Base-by-base conservation (phyloP, 1,140 invertebrate species). In the Papilio xuthus region DNA sequence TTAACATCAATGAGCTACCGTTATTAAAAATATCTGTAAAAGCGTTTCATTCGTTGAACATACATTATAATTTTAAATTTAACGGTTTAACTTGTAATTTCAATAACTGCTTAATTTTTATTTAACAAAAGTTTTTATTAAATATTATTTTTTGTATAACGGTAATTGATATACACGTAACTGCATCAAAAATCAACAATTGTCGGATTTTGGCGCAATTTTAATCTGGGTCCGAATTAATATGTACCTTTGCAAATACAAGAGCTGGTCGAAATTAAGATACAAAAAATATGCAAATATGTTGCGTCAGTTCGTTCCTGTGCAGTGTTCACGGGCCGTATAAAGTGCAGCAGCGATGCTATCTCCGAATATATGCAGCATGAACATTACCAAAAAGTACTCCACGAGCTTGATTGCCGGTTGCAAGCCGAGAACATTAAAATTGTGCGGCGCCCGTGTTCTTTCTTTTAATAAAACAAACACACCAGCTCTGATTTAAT, bases 401-500 rank as follows among this genome's bases (percentile, higher is more conserved):
- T 70, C 69, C 69, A 70, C 18, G 37, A 70, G 69, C 37, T 41
- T 70, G 69, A 42, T 41, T 41, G 69, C 71, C 71, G 71, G 71
- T 73, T 47, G 71, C 42, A 67, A 67, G 60, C 60, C 26, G 60
- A 23, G 41, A 73, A 75, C 73, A 75, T 56, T 53, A 75, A 75
- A 75, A 75, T 56, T 32, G 73, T 37, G 73, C 73, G 23, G 47
- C 23, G 73, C 32, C 26, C 73, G 32, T 53, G 73, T 53, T 53
- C 73, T 37, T 28, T 32, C 47, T 47, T 56, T 32, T 67, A 79
- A 85, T 63, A 80, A 82, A 74, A 81, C 79, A 77, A 74, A 63
- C 42, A 76, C 76, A 47, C 70, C 74, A 78, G 74, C 67, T 75
- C 83, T 87, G 89, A 89, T 90, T 92, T 91, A 92, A 88, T 89